Conservation (phyloP, 2,113 vertebrate species). For the Serinus canaria region DNA sequence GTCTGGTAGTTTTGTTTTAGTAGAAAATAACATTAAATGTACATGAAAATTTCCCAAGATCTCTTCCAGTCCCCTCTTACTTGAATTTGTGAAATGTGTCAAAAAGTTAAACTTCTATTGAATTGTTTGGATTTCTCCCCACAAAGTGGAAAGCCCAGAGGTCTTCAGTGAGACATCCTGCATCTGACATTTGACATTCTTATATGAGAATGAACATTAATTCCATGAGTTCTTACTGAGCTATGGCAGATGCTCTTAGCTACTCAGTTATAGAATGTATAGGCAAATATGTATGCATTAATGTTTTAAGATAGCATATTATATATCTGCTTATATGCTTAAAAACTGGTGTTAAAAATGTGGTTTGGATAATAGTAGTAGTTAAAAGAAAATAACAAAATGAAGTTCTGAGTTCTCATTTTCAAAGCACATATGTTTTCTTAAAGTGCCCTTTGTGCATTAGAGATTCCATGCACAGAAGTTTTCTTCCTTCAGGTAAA, state of each 20-base stretch:
- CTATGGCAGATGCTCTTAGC: neutral
- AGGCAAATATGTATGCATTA: neutral
- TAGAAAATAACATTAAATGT: neutral
- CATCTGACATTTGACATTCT: neutral
- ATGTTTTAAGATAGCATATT: neutral
- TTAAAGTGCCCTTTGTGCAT: neutral
- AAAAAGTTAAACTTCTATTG: neutral
- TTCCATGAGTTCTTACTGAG: neutral
- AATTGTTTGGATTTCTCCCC: neutral
- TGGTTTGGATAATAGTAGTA: neutral
- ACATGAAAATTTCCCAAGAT: neutral
- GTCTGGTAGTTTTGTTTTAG: neutral
- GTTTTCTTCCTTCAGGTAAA: neutral
- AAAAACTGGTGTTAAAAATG: neutral
- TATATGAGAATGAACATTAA: neutral
- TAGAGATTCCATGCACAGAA: neutral
- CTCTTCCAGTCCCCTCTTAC: neutral
- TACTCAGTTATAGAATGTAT: neutral
- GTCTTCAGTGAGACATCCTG: neutral
- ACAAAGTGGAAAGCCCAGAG: neutral
- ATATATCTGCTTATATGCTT: neutral
- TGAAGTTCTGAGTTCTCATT: neutral
- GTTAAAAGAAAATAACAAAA: neutral
- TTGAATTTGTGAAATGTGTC: neutral
- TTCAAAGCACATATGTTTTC: neutral